Base-by-base conservation (phyloP, 2,113 vertebrate species). In the Plecturocebus donacophilus region DNA sequence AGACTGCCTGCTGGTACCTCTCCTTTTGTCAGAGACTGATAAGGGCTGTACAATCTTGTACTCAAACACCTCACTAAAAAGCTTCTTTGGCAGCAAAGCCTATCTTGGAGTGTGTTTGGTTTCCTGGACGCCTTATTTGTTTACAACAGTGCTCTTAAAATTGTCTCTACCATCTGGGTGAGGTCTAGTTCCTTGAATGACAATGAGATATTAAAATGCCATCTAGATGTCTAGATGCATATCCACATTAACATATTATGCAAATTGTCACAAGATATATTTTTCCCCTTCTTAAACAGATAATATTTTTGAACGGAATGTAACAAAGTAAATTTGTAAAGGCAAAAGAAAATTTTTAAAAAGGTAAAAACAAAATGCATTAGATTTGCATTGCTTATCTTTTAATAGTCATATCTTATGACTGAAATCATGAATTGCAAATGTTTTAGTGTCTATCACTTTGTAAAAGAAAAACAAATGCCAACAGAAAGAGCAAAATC, bases 191-290 rank as follows among this genome's bases (percentile, higher is more conserved):
- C 97, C 98, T 87, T 98, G 98, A 98, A 99, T 98, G 98, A 98
- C 98, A 99, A 99, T 98, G 98, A 99, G 99, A 98, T 98, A 99
- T 99, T 99, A 98, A 99, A 99, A 99, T 99, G 98, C 98, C 98
- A 98, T 99, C 98, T 98, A 99, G 99, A 99, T 99, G 98, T 98
- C 99, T 98, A 97, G 91, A 98, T 98, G 98, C 97, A 97, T 97
- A 98, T 94, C 98, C 52, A 66, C 92, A 98, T 98, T 98, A 98
- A 97, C 98, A 98, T 98, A 98, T 97, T 98, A 99, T 99, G 98
- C 98, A 99, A 98, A 99, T 98, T 97, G 97, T 94, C 97, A 93
- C 71, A 56, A 52, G 92, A 87, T 94, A 70, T 45, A 82, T 96
- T 84, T 97, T 93, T 61, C 2, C 38, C 66, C 92, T 98, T 93